Evolutionary conservation across 2,888 invertebrate genomes (phyloP).

Genomic region (Cosmorhoe ocellata): DNA sequence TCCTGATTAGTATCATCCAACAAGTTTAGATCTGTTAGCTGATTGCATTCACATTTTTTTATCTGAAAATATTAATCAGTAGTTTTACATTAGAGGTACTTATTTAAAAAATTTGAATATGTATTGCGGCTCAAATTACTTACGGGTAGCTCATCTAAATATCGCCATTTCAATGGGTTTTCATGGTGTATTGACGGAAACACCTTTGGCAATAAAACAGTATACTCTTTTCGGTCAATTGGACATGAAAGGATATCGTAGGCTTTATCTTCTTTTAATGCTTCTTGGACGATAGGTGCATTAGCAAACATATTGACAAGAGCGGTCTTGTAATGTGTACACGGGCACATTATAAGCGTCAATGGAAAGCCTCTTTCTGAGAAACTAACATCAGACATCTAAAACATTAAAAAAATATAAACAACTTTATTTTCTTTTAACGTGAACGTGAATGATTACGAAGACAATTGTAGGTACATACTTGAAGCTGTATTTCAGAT

Average conservation of each 20-base stretch:
- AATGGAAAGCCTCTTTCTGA: slow-evolving; percentile 67
- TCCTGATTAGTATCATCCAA: slow-evolving; percentile 70
- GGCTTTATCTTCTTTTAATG: slow-evolving; percentile 51
- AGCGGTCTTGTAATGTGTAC: slow-evolving; percentile 57
- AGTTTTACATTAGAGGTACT: no score
- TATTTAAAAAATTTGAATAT: no score
- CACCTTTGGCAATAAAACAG: slow-evolving; percentile 63
- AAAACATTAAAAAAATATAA: slow-evolving; percentile 34
- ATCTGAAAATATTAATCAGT: slow-evolving; percentile 49
- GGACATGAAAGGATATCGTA: slow-evolving; percentile 54
- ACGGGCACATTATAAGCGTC: slow-evolving; percentile 62
- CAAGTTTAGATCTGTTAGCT: slow-evolving; percentile 62
- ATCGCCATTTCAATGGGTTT: slow-evolving; percentile 60
- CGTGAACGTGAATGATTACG: not conserved
- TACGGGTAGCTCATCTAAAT: slow-evolving; percentile 67
- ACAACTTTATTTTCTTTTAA: not conserved
- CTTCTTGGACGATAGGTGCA: slow-evolving; percentile 47
- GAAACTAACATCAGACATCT: slow-evolving; percentile 54
- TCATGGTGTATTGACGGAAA: slow-evolving; percentile 60
- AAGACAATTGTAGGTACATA: not conserved
- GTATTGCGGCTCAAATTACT: not conserved
- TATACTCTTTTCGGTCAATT: slow-evolving; percentile 57
- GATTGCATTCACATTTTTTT: slow-evolving; percentile 74
- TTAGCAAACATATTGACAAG: slow-evolving; percentile 55
- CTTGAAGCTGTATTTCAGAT: slow-evolving; percentile 60